Base-by-base conservation (phyloP, 2,113 vertebrate genomes). In the Physeter macrocephalus region DNA sequence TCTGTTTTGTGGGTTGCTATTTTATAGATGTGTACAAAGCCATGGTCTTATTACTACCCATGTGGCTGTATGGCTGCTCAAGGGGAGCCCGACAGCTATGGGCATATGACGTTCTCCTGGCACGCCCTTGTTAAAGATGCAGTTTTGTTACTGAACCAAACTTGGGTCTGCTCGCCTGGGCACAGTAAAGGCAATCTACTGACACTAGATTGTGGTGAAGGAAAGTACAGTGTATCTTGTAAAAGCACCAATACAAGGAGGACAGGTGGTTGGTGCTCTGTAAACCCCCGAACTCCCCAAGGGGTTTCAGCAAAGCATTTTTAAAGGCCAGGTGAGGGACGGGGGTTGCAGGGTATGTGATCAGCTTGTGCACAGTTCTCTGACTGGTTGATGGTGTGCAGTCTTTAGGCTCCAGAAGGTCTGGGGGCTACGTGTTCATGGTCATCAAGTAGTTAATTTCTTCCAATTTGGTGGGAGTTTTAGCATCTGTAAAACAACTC, bases 21-120 rank as follows among this genome's bases (percentile, higher is more conserved):
- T 96, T 88, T 77, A 20, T 6, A 54, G 71, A 97, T 57, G 34
- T 84, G 92, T 81, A 46, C 21, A 91, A 86, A 95, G 72, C n/a
- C 9, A 15, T 25, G 7, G 8, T 91, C 25, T 77, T 66, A 31
- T 75, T 1, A 90, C 23, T 75, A 57, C 29, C 25, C 31, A 20
- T 43, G n/a, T 67, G 69, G 49, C 8, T 49, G 80, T 10, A 78
- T 23, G 66, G 4, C 20, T 94, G 43, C n/a, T 82, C 29, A 67
- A 77, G 72, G n/a, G 39, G 52, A 54, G 66, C 36, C 6, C 0
- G 15, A 34, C 17, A 39, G 15, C 46, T 74, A 8, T 82, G 34
- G 2, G 8, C 67, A 18, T 49, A 23, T 18, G 14, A 13, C 39
- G 14, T 29, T 71, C 25, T 85, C 14, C 2, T 71, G 31, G 25